These are phyloP conservation scores for Ammodytes marinus DNA, from an alignment of 2,113 vertebrate genomes.

Conservation along the genomic window DNA sequence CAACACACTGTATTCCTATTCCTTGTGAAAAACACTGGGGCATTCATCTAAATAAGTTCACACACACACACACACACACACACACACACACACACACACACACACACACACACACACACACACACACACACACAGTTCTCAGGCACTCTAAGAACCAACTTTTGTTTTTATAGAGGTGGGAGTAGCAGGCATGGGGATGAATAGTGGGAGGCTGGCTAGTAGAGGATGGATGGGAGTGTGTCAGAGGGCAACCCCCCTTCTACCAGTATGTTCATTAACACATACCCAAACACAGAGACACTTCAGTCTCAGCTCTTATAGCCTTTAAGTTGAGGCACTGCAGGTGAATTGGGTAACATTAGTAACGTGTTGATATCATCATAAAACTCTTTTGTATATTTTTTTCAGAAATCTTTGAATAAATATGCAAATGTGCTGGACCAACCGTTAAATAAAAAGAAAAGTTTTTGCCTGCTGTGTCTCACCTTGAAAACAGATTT, in stretches of 20 bases:
- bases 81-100: conserved; percentile 22
- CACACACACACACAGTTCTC: conserved; percentile 20
- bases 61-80: conserved; percentile 20
- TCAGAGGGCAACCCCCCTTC: conserved; percentile 32
- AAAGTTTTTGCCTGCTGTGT: too few species aligned
- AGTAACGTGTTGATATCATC: too few species aligned
- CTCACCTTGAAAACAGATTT: too few species aligned
- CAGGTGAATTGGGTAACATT: too few species aligned
- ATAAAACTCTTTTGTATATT: too few species aligned
- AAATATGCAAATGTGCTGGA: too few species aligned
- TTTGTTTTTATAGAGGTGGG: conserved; percentile 39
- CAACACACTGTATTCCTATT: conserved; percentile 63
- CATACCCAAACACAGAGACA: conserved; percentile 16
- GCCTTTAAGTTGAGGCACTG: background rate
- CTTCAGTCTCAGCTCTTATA: background rate
- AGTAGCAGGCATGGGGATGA: conserved; percentile 36
- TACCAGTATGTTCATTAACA: conserved; percentile 26
- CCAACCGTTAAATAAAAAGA: too few species aligned
- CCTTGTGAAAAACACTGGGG: conserved; percentile 72
- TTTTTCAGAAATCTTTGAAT: too few species aligned
- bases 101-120: conserved; percentile 2
- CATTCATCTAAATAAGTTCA: conserved; percentile 67
- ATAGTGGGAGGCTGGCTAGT: conserved; percentile 20
- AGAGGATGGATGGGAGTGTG: conserved; percentile 9
- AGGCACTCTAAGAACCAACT: conserved; percentile 59